Evolutionary conservation across 2,888 invertebrate genomes (phyloP).

Genomic region (Pristionchus exspectatus): DNA sequence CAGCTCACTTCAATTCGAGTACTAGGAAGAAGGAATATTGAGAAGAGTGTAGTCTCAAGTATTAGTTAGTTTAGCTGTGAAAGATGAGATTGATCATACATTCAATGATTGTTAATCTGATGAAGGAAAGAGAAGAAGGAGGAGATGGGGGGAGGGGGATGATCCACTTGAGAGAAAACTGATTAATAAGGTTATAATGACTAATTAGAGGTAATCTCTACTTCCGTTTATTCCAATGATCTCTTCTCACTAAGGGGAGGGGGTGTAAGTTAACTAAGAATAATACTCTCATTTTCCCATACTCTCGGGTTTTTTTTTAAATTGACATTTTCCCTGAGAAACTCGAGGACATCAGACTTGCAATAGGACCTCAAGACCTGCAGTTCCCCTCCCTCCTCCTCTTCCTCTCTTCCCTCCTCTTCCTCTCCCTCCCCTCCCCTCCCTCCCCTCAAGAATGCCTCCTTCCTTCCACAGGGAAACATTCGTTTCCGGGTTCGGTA

Average conservation of each 20-base stretch:
- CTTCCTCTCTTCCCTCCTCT: not conserved
- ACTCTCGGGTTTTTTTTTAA: not conserved
- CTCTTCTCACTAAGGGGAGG: not conserved
- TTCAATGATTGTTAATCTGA: not conserved
- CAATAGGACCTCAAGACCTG: not conserved
- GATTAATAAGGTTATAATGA: not conserved
- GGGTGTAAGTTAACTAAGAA: too few relatives aligned
- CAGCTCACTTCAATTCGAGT: not conserved
- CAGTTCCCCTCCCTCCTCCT: slow-evolving; percentile 14
- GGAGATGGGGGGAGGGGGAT: not conserved
- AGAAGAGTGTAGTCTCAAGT: not conserved
- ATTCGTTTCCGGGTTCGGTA: not conserved
- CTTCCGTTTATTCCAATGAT: not conserved
- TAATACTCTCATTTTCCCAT: not conserved
- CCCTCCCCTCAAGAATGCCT: not conserved
- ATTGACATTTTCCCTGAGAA: not conserved
- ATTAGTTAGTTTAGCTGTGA: not conserved
- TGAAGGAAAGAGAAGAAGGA: not conserved
- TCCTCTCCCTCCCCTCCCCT: not conserved
- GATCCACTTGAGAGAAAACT: not conserved
- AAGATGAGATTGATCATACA: not conserved
- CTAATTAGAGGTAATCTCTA: not conserved
- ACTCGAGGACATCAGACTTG: not conserved
- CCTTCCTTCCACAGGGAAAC: not conserved
- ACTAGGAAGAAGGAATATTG: not conserved